Conservation (phyloP, 2,797 vertebrate genomes). For the Rhinella marina region DNA sequence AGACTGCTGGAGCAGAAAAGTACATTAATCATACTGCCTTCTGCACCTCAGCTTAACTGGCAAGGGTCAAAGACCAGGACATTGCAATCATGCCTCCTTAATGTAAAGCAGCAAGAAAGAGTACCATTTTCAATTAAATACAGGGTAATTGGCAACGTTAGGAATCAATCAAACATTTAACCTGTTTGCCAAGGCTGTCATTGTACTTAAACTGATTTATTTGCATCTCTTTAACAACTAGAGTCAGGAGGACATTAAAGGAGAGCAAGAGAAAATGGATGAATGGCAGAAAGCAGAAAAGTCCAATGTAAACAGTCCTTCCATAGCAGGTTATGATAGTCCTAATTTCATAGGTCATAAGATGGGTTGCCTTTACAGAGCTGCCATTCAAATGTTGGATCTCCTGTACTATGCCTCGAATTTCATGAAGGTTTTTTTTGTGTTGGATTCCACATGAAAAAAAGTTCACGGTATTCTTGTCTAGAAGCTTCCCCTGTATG, state of each 20-base stretch:
- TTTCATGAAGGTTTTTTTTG: too few relatives aligned
- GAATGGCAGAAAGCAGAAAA: too few relatives aligned
- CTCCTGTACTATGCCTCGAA: too few relatives aligned
- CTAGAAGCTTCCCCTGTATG: too few relatives aligned
- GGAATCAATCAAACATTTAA: slow-evolving; percentile 73
- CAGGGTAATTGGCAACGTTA: slow-evolving; percentile 71
- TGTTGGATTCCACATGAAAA: too few relatives aligned
- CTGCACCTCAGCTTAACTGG: slow-evolving; percentile 36
- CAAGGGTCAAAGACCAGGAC: slow-evolving; percentile 30
- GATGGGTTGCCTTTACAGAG: too few relatives aligned
- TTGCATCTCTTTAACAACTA: slow-evolving; percentile 64
- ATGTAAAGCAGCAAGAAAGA: slow-evolving; percentile 28
- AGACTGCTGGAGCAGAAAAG: not conserved
- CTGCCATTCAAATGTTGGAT: too few relatives aligned
- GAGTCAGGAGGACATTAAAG: slow-evolving; percentile 6
- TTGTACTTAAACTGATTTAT: slow-evolving; percentile 68
- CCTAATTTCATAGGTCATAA: too few relatives aligned
- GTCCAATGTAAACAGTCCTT: too few relatives aligned
- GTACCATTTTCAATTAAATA: slow-evolving; percentile 42
- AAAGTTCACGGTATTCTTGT: too few relatives aligned
- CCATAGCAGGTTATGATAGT: too few relatives aligned
- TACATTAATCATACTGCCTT: slow-evolving; percentile 26
- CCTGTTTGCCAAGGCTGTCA: slow-evolving; percentile 71
- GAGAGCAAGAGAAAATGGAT: too few relatives aligned
- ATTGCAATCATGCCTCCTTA: slow-evolving; percentile 15